These are phyloP conservation scores for Aphidoletes aphidimyza DNA, from an alignment of 2,888 invertebrate species.

Conservation along the genomic window DNA sequence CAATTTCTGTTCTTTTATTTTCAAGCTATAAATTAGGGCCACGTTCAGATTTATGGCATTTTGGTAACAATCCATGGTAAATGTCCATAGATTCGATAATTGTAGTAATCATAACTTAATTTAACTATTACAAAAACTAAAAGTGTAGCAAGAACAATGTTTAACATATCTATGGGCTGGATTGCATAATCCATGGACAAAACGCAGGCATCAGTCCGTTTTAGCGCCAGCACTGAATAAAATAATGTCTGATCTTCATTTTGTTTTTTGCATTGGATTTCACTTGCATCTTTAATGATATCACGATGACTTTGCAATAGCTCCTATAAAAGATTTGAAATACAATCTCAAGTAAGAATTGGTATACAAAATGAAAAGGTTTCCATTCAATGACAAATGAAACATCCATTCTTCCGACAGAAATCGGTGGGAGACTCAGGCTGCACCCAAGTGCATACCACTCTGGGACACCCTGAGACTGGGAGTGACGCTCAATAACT, in stretches of 20 bases:
- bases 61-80: slow-evolving; percentile 86
- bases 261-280: slow-evolving; percentile 76
- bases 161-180: slow-evolving; percentile 78
- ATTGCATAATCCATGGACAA: slow-evolving; percentile 69
- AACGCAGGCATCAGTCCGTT: slow-evolving; percentile 77
- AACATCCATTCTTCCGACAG: too few species aligned
- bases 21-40: too few species aligned
- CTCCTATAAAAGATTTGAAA: slow-evolving; percentile 75
- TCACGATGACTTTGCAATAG: slow-evolving; percentile 70
- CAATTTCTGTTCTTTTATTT: too few species aligned
- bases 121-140: slow-evolving; percentile 79
- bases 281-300: slow-evolving; percentile 75
- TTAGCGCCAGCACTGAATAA: slow-evolving; percentile 75
- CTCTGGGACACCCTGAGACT: too few species aligned
- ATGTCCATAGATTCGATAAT: slow-evolving; percentile 80
- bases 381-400: too few species aligned
- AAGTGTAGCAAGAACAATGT: slow-evolving; percentile 74
- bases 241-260: slow-evolving; percentile 69
- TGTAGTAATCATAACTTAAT: slow-evolving; percentile 83
- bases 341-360: not conserved
- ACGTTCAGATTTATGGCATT: slow-evolving; percentile 77
- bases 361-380: not conserved
- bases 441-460: too few species aligned
- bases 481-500: too few species aligned
- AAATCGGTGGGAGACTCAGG: too few species aligned